These are phyloP conservation scores for Tigriopus californicus DNA, from an alignment of 2,888 invertebrate species.

Conservation along the genomic window DNA sequence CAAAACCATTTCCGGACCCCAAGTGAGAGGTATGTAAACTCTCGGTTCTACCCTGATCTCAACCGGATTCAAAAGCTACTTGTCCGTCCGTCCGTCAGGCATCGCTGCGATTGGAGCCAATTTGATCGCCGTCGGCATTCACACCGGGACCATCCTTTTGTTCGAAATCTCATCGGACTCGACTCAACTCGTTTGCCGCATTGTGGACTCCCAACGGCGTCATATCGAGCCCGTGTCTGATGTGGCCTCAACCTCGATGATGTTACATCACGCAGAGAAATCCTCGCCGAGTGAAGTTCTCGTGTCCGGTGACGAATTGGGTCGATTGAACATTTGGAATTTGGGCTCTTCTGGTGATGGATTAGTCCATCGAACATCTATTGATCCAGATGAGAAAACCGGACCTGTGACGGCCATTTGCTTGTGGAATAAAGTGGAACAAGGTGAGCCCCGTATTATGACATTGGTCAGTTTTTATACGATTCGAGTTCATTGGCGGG, in stretches of 20 bases:
- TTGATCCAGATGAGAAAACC: background rate
- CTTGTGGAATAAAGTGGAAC: conserved; percentile 7
- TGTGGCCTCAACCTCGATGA: background rate
- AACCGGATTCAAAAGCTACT: too few species aligned
- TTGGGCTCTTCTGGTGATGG: background rate
- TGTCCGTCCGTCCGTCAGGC: too few species aligned
- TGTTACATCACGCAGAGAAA: background rate
- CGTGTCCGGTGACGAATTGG: conserved; percentile 1
- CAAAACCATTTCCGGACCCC: background rate
- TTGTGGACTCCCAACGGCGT: background rate
- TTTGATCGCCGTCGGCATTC: background rate
- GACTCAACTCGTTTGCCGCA: background rate
- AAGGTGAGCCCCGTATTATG: background rate
- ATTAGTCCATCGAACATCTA: background rate
- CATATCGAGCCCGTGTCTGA: background rate
- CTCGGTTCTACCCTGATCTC: too few species aligned
- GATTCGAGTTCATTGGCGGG: too few species aligned
- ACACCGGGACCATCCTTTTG: conserved; percentile 4
- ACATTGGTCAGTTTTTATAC: too few species aligned
- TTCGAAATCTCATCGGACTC: background rate
- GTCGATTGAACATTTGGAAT: background rate
- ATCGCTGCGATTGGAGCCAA: background rate
- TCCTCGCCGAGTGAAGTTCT: background rate
- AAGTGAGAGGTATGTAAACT: background rate
- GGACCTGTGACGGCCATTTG: conserved; percentile 6